Evolutionary conservation across 1,140 invertebrate species (phyloP), one percentile per base, ranked within the genome.

Genomic region (Riptortus pedestris): DNA sequence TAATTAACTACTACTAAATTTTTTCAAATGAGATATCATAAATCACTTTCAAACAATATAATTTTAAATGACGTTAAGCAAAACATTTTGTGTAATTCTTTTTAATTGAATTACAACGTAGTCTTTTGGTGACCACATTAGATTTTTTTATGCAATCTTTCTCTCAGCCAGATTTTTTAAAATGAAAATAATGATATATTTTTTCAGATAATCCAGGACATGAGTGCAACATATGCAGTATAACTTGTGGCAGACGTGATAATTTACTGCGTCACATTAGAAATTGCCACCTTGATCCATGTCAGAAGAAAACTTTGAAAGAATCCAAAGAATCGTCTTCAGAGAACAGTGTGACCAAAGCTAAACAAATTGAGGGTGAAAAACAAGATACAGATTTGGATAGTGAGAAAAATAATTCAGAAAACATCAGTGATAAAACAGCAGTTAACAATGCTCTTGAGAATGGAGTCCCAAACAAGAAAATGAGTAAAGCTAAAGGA

Each of bases 141-240:
- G n/a, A n/a, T n/a, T n/a, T n/a, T n/a, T n/a, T n/a, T n/a, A n/a
- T n/a, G n/a, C n/a, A n/a, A n/a, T n/a, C n/a, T n/a, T n/a, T n/a
- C n/a, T n/a, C n/a, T n/a, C n/a, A n/a, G n/a, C n/a, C n/a, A n/a
- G n/a, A n/a, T n/a, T n/a, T n/a, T n/a, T n/a, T n/a, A n/a, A n/a
- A n/a, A n/a, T n/a, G n/a, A n/a, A n/a, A n/a, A n/a, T n/a, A n/a
- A n/a, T n/a, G n/a, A 52, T 28, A 16, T 63, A 11, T 52, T 7
- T 12, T 48, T 61, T 31, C 48, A 66, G 65, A 28, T 24, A 51
- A 43, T 9, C 45, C 51, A 22, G 60, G 47, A 11, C 60, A 51
- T 47, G 60, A 66, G 52, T 66, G 65, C 28, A 26, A 20, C 27
- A 26, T 66, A n/a, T 66, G 65, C 43, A 55, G 22, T 18, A 28